A percentile compares a stretch with the other conserved stretches of the same genome.
Conservation (phyloP, 2,888 invertebrate species). For the Anthophora plumipes region DNA sequence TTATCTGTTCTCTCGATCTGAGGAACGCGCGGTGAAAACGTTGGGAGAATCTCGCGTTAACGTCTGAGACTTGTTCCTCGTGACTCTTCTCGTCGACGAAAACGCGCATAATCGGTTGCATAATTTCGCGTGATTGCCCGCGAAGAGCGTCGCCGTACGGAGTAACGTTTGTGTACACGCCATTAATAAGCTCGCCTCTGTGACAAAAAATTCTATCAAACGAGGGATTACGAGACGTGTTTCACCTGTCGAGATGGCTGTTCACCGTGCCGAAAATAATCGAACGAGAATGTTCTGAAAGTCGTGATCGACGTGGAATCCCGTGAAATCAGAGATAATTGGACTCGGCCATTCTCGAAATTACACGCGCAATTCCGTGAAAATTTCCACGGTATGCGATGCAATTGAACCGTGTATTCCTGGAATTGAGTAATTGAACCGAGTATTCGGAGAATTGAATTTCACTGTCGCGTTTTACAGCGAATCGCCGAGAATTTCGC, state of each 20-base stretch:
- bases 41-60: constrained; percentile 41
- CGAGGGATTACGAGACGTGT: neutral
- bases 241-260: neutral
- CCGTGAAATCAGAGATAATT: neutral
- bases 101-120: constrained; percentile 16
- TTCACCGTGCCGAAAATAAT: neutral
- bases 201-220: neutral
- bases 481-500: neutral
- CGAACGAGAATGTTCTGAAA: neutral
- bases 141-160: neutral
- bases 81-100: constrained; percentile 16
- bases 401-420: neutral
- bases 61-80: constrained; percentile 20
- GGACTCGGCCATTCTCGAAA: constrained; percentile 6
- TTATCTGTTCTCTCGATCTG: neutral
- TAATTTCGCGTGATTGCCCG: constrained; percentile 13
- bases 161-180: too few relatives aligned
- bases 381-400: neutral
- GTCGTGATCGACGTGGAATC: neutral
- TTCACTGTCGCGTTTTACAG: neutral
- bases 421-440: neutral
- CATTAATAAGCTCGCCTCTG: too few relatives aligned
- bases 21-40: constrained; percentile 34
- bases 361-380: neutral
- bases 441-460: constrained; percentile 2